Evolutionary conservation across 2,888 invertebrate genomes (phyloP), one percentile per base, ranked within the genome.

Genomic region (Graphium colonna): DNA sequence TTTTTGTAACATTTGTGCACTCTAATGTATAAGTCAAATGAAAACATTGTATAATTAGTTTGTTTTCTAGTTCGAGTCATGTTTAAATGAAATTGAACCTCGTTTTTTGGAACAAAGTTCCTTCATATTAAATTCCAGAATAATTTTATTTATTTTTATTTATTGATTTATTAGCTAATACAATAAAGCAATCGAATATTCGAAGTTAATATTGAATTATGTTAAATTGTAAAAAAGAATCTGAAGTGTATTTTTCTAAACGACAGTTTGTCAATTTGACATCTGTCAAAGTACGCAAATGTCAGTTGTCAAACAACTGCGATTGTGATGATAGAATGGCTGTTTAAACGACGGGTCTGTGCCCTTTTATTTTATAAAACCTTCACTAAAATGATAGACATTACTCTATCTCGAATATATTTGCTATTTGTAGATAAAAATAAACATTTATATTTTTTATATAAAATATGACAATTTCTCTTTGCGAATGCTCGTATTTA

Each of bases 281-380:
- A 36, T 12, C n/a, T 12, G 36, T 36, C 13, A 13, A n/a, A 12
- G 12, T 12, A n/a, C 9, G 13, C 36, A 42, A 26, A 18, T 42
- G 42, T 42, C 42, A 42, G 12, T 26, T 42, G 42, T 42, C 42
- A 42, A 42, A 42, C 26, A 21, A 26, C 8, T 42, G 36, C 4
- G 1, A 36, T n/a, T 36, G 36, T 36, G 36, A 36, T 36, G 36
- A 36, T 36, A 36, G n/a, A 36, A 36, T 36, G 36, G n/a, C 36
- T 36, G 12, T 36, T 3, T 4, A 5, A n/a, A 36, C 36, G 12
- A 12, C 9, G 4, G 13, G 31, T 7, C 4, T 36, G 9, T 36
- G 36, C n/a, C n/a, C 5, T 12, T 36, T 36, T 36, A 4, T 36
- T 21, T 21, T 21, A 21, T 21, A 21, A 21, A 21, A 21, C 5